Base-by-base conservation (phyloP, 2,113 vertebrate genomes). In the Lynx canadensis region DNA sequence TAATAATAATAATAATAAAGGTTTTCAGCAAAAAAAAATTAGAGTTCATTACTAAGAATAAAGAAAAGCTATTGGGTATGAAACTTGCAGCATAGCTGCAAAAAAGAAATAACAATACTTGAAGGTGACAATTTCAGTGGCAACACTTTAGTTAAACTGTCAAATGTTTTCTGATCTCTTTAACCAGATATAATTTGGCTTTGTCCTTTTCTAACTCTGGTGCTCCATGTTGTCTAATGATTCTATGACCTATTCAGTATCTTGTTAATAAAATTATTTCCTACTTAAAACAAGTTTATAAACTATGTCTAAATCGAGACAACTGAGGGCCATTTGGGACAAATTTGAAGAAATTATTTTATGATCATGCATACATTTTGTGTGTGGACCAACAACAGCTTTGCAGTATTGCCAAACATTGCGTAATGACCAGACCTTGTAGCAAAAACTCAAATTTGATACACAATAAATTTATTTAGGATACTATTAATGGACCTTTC, bases 311-410 rank as follows among this genome's bases (percentile, higher is more conserved):
- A 83, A 87, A 13, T 45, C 7, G 33, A 27, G 7, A 83, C 3
- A 69, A 73, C 25, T 19, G 11, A 78, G 13, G 2, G 3, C 2
- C 4, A 18, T 48, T 76, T 48, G 74, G 27, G 41, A 45, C 18
- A 45, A 65, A 45, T 63, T 36, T 69, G 14, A 83, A 94, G 25
- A 55, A 74, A 45, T 94, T 65, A 1, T 16, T 21, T 27, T 50
- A 2, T 27, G 5, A 78, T 41, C 4, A 1, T 52, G 13, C 3
- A 29, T 23, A 6, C 0, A 21, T 69, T 71, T 68, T 76, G 3
- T 81, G 23, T 68, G 8, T 6, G 9, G 1, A 65, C 14, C 15
- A 69, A 15, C 25, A 23, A 23, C 4, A 52, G 4, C 3, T 73
- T 78, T 71, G 38, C 52, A 85, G 29, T 65, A 82, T 69, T 81